Evolutionary conservation across 2,888 invertebrate species (phyloP).

Genomic region (Eurytoma californica): DNA sequence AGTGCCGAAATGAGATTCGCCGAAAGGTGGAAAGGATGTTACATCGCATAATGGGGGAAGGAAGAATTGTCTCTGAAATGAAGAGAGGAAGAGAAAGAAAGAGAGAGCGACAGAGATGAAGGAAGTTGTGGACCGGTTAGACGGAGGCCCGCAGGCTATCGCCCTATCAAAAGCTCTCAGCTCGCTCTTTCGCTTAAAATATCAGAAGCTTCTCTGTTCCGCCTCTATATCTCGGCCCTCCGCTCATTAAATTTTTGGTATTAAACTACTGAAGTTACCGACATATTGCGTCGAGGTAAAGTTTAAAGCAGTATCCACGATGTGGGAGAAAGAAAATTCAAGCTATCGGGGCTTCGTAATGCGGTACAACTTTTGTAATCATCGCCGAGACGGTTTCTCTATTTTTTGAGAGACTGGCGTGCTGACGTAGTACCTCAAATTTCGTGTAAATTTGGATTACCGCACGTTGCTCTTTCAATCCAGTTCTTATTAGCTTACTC

Average conservation of each 20-base stretch:
- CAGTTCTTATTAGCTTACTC: too few species aligned
- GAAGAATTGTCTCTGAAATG: constrained; percentile 5
- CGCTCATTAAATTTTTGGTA: constrained; percentile 9
- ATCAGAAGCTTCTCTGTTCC: constrained; percentile 30
- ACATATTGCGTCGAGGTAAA: not conserved
- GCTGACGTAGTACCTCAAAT: too few species aligned
- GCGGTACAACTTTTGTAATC: constrained; percentile 35
- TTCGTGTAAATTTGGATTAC: too few species aligned
- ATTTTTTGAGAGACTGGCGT: not conserved
- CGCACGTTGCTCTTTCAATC: too few species aligned
- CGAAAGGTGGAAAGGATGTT: not conserved
- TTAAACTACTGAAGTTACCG: constrained; percentile 21
- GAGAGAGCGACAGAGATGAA: constrained; percentile 1
- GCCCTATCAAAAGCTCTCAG: not conserved
- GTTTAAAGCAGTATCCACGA: not conserved
- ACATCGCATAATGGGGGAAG: not conserved
- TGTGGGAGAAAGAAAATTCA: too few species aligned
- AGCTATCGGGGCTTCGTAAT: not conserved
- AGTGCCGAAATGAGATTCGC: not conserved
- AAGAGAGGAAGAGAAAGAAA: not conserved
- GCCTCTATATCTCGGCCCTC: not conserved
- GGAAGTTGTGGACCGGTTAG: constrained; percentile 29
- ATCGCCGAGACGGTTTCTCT: not conserved
- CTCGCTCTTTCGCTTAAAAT: constrained; percentile 36
- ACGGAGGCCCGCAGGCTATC: constrained; percentile 23